These are phyloP conservation scores for Spea multiplicata DNA, from an alignment of 2,113 vertebrate genomes.

Conservation along the genomic window DNA sequence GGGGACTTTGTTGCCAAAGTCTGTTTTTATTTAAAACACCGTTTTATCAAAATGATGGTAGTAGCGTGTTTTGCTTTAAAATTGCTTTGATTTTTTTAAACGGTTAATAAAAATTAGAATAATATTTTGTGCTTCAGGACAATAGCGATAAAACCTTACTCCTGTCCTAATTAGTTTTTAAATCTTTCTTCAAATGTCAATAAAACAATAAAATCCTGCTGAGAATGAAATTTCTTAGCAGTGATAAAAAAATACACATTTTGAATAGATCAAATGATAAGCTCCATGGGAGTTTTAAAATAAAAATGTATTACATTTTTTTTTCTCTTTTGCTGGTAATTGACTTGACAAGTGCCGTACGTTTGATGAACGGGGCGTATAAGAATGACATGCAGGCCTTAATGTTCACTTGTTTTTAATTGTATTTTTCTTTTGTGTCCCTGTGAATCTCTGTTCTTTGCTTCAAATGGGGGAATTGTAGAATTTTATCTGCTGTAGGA, in stretches of 20 bases:
- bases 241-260: conserved; percentile 55
- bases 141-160: not conserved
- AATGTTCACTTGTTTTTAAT: not conserved
- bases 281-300: not conserved
- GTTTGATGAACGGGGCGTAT: not conserved
- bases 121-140: not conserved
- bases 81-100: no score
- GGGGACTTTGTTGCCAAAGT: no score
- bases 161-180: conserved; percentile 11
- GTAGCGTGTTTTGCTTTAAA: no score
- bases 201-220: conserved; percentile 3
- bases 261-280: not conserved
- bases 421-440: not conserved
- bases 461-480: not conserved
- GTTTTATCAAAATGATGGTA: no score
- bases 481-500: not conserved
- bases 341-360: not conserved
- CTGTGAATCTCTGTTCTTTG: not conserved
- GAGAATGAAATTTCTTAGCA: not conserved
- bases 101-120: not conserved
- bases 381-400: not conserved
- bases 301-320: not conserved
- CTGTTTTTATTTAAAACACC: no score
- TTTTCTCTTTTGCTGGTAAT: not conserved
- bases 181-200: conserved; percentile 14